Percentiles rank a stretch among this genome's conserved stretches.
phyloP scores from a whole-genome alignment of 2,888 invertebrate genomes.

The Stictocephala bisonia region DNA sequence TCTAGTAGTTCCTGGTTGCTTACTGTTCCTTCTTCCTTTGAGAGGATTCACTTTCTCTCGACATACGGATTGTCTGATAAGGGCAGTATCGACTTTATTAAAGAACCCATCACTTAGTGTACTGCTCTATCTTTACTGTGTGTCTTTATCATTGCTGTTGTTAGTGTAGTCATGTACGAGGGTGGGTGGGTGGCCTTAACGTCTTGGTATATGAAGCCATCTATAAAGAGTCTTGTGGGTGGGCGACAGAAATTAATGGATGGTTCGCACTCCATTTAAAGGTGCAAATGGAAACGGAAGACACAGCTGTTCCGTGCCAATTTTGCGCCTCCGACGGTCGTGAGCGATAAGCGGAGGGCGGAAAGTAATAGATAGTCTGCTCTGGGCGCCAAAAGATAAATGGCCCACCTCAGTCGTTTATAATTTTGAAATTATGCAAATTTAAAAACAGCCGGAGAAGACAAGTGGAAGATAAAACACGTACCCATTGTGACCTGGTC shows the following conservation, averaged over 20 bases:
- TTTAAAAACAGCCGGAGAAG: background rate
- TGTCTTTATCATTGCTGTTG: no score
- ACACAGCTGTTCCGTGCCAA: background rate
- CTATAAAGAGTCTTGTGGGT: background rate
- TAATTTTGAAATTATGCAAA: conserved; percentile 40
- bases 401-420: conserved; percentile 14
- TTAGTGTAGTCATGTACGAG: no score
- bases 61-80: no score
- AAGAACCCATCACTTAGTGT: no score
- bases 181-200: no score
- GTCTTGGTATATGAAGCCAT: background rate
- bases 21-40: no score
- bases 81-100: no score
- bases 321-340: background rate
- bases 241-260: background rate
- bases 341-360: background rate
- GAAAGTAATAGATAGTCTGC: background rate
- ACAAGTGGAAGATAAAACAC: no score
- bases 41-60: no score
- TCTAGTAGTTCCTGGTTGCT: no score
- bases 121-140: no score
- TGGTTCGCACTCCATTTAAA: background rate
- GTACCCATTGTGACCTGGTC: no score
- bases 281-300: background rate
- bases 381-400: background rate